Conservation (phyloP, 2,797 vertebrate genomes). For the Coregonus suidteri region DNA sequence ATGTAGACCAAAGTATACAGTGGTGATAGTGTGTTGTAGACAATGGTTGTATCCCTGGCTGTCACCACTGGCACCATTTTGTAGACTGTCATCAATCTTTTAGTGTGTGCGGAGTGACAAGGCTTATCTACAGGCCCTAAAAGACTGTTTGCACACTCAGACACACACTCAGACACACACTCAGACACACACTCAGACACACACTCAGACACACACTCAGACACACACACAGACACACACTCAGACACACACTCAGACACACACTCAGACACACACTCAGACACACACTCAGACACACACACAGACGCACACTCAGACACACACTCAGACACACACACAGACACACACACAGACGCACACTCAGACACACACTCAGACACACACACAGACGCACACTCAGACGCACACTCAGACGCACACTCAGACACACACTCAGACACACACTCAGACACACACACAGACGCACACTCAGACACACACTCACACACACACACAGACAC, state of each 20-base stretch:
- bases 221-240: background rate
- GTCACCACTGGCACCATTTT: background rate
- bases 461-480: background rate
- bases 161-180: conserved; percentile 4
- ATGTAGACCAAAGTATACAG: background rate
- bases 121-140: background rate
- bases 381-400: no score
- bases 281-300: conserved; percentile 3
- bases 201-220: background rate
- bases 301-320: background rate
- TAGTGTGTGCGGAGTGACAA: background rate
- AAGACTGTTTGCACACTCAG: background rate
- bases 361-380: no score
- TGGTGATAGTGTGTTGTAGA: background rate
- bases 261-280: background rate
- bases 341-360: no score
- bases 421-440: background rate
- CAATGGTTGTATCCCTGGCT: background rate
- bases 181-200: background rate
- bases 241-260: background rate
- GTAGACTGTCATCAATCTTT: background rate
- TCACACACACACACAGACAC: background rate
- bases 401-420: background rate
- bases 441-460: conserved; percentile 2
- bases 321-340: no score